Base-by-base conservation (phyloP, 2,797 vertebrate species). In the Tolypeutes matacus region DNA sequence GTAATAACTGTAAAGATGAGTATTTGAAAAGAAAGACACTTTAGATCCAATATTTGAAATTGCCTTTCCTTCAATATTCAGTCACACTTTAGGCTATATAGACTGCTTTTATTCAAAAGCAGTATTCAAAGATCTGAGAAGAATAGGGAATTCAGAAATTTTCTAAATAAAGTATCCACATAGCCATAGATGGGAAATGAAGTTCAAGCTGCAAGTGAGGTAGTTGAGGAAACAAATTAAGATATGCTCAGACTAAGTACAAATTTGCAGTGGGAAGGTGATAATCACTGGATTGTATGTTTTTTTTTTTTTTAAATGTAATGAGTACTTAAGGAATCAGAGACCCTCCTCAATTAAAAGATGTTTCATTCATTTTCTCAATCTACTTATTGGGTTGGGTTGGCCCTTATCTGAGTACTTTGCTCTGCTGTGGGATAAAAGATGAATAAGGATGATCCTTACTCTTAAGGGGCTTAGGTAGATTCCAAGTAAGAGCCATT, bases 341-440 rank as follows among this genome's bases (percentile, higher is more conserved):
- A 29, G 36, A 86, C 4, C 9, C 34, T 70, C 80, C 49, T 27
- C 31, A 82, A 51, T 65, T 72, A 85, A 86, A 89, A 69, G 20
- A 46, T 94, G 20, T 84, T 76, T 91, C 70, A 25, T 60, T 73
- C 53, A 70, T 89, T 91, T 93, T 29, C 14, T 96, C 83, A n/a
- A n/a, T 94, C 27, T 51, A 64, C 11, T 86, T 76, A 53, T 21
- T 6, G 7, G 10, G 3, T 39, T 29, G 4, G 60, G 36, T 31
- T 86, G 36, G 14, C 20, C 11, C 18, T 88, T 78, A 65, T 20
- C 49, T 93, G 46, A 77, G 85, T 14, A 27, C 17, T 80, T 92
- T 69, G 53, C 67, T 93, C 2, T 91, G 39, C 27, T 62, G 10
- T 62, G 9, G 31, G 27, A 21, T 10, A 31, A 77, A 89, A 53